Conservation (phyloP, 1,140 invertebrate species). For the Drosophila saltans region DNA sequence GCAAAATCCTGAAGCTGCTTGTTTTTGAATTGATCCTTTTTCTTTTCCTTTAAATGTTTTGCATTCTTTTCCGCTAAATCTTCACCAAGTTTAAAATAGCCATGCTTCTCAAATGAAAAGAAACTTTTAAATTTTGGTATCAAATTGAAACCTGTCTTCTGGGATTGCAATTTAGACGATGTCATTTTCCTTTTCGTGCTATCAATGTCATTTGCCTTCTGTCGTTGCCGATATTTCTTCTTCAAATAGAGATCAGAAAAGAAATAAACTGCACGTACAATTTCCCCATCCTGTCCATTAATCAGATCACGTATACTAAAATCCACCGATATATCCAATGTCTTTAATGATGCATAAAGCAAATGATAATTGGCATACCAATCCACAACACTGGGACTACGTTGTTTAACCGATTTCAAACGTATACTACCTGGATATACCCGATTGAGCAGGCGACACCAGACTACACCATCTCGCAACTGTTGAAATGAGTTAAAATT, state of each 20-base stretch:
- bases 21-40: neutral
- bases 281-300: neutral
- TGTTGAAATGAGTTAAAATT: neutral
- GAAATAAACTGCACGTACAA: neutral
- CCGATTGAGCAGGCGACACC: neutral
- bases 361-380: constrained; percentile 3
- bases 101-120: neutral
- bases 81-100: neutral
- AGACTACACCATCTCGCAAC: neutral
- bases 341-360: neutral
- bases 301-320: neutral
- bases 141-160: neutral
- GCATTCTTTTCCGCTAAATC: neutral
- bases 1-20: neutral
- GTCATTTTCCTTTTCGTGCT: too few species aligned
- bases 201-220: neutral
- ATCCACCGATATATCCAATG: neutral
- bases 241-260: neutral
- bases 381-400: neutral
- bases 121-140: neutral
- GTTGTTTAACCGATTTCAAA: neutral
- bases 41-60: neutral
- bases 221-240: neutral
- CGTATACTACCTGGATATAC: neutral
- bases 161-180: neutral